Percentiles rank a stretch among this genome's conserved stretches.
phyloP scores from a whole-genome alignment of 2,888 invertebrate species.

The Aelia acuminata region DNA sequence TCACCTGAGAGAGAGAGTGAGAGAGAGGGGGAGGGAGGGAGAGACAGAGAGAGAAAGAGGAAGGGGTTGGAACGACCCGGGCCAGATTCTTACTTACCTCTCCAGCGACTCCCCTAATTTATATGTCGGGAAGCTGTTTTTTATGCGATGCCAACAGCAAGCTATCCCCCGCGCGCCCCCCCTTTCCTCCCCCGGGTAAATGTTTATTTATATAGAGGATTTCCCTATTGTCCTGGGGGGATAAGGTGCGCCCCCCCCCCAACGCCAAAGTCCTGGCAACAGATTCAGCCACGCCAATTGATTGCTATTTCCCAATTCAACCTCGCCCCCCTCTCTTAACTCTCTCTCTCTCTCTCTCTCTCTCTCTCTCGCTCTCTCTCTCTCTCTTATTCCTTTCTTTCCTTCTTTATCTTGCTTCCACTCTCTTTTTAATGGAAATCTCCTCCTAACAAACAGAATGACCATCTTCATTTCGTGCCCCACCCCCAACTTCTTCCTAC shows the following conservation, averaged over 20 bases:
- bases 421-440: background rate
- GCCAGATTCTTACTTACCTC: conserved; percentile 30
- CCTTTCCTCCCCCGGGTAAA: conserved; percentile 4
- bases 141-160: conserved; percentile 5
- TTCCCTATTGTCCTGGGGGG: conserved; percentile 39
- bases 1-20: background rate
- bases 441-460: conserved; percentile 1
- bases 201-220: conserved; percentile 41
- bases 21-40: background rate
- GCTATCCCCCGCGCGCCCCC: background rate
- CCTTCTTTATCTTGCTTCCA: background rate
- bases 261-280: background rate
- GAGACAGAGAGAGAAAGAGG: background rate
- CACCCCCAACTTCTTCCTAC: too few species aligned
- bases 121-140: conserved; percentile 26
- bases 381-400: too few species aligned
- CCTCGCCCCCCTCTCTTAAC: background rate
- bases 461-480: conserved; percentile 6
- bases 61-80: background rate
- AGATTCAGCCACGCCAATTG: conserved; percentile 19
- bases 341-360: background rate
- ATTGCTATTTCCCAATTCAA: conserved; percentile 34
- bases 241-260: background rate
- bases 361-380: background rate
- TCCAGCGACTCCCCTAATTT: background rate